A percentile compares a stretch with the other conserved stretches of the same genome.
These are phyloP conservation scores for Diaperis boleti DNA, from an alignment of 2,888 invertebrate genomes.

Conservation along the genomic window DNA sequence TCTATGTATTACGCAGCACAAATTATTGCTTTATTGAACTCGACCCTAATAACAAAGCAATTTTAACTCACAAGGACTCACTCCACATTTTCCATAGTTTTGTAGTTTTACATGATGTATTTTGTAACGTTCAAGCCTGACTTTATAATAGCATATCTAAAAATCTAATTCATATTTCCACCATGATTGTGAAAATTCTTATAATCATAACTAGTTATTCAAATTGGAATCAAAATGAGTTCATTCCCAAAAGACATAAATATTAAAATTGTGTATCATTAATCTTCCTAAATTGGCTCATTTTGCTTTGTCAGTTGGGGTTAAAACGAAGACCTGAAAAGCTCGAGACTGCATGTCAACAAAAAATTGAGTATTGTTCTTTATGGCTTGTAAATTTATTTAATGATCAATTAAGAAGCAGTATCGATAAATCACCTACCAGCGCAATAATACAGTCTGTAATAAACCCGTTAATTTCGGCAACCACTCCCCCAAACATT, in stretches of 20 bases:
- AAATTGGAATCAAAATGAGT: background rate
- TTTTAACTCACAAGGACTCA: too few relatives aligned
- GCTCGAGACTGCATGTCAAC: background rate
- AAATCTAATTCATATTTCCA: too few relatives aligned
- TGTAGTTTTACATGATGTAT: too few relatives aligned
- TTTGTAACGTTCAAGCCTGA: too few relatives aligned
- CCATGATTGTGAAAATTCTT: too few relatives aligned
- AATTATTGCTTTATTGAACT: too few relatives aligned
- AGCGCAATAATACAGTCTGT: constrained; percentile 22
- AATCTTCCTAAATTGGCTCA: background rate
- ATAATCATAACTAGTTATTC: background rate
- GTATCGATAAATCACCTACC: constrained; percentile 23
- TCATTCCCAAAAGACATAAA: background rate
- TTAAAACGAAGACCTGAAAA: background rate
- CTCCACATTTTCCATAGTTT: too few relatives aligned
- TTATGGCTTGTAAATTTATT: constrained; percentile 25
- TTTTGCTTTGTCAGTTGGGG: background rate
- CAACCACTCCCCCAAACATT: constrained; percentile 16
- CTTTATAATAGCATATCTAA: too few relatives aligned
- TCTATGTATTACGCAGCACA: too few relatives aligned
- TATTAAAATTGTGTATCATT: background rate
- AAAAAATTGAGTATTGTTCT: constrained; percentile 22
- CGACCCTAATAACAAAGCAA: too few relatives aligned
- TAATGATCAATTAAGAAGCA: constrained; percentile 31
- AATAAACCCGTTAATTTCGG: constrained; percentile 16